Evolutionary conservation across 2,888 invertebrate genomes (phyloP).

Genomic region (Conchocele bisecta): DNA sequence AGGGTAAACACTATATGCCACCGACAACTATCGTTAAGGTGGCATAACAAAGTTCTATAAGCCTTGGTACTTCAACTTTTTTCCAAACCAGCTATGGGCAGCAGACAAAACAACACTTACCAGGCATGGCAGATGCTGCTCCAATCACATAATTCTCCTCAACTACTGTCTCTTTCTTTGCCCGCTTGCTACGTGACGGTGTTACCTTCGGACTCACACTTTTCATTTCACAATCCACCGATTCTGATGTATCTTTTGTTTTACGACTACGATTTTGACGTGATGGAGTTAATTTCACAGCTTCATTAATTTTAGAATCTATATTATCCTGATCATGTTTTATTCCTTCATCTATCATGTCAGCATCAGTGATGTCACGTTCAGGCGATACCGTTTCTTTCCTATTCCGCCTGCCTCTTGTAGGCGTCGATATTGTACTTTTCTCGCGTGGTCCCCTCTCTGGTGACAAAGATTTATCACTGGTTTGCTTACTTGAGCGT

Average conservation of each 20-base stretch:
- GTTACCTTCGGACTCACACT: background rate
- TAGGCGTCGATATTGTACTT: conserved; percentile 9
- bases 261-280: background rate
- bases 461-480: background rate
- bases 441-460: background rate
- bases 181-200: conserved; percentile 17
- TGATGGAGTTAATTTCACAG: conserved; percentile 2
- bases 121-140: no score
- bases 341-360: background rate
- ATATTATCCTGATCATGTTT: no score
- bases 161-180: conserved; percentile 12
- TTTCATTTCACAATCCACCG: background rate
- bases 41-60: no score
- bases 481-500: background rate
- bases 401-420: conserved; percentile 18
- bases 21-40: no score
- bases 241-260: background rate
- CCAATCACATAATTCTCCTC: background rate
- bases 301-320: no score
- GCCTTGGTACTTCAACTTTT: no score
- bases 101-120: no score
- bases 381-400: conserved; percentile 10
- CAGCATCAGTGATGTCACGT: background rate
- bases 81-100: no score
- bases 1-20: no score